A percentile compares a stretch with the other conserved stretches of the same genome.
Conservation (phyloP, 2,797 vertebrate genomes). For the Micromesistius poutassou region DNA sequence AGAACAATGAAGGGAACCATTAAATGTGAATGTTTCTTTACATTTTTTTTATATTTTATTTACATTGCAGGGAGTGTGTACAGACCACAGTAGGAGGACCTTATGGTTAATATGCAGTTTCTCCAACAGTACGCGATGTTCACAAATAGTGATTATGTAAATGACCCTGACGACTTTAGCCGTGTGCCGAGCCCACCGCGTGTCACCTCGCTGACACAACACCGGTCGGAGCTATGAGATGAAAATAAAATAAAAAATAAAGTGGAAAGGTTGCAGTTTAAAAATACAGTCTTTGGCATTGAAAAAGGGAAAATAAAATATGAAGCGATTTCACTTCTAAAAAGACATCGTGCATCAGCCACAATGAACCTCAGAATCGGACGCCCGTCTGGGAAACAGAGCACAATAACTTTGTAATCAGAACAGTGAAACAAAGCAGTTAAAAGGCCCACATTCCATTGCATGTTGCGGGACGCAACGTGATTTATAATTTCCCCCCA, state of each 20-base stretch:
- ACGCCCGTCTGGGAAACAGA: neutral
- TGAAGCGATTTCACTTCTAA: constrained; percentile 24
- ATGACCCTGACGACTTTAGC: neutral
- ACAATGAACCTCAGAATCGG: neutral
- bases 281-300: constrained; percentile 50
- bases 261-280: constrained; percentile 21
- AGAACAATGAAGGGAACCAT: neutral
- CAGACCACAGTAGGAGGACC: constrained; percentile 62
- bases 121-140: constrained; percentile 28
- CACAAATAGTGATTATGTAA: constrained; percentile 41
- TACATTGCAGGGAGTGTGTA: constrained; percentile 53
- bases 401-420: neutral
- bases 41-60: constrained; percentile 60
- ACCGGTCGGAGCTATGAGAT: constrained; percentile 27
- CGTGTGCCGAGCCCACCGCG: constrained; percentile 33
- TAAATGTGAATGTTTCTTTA: constrained; percentile 2
- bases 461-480: neutral
- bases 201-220: constrained; percentile 5
- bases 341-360: constrained; percentile 16
- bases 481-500: neutral
- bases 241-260: constrained; percentile 21
- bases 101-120: constrained; percentile 21
- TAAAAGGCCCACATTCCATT: too few relatives aligned
- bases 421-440: too few relatives aligned
- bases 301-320: constrained; percentile 17